Percentiles rank a stretch among this genome's conserved stretches.
phyloP scores from a whole-genome alignment of 1,140 invertebrate genomes.

The Mercenaria mercenaria region DNA sequence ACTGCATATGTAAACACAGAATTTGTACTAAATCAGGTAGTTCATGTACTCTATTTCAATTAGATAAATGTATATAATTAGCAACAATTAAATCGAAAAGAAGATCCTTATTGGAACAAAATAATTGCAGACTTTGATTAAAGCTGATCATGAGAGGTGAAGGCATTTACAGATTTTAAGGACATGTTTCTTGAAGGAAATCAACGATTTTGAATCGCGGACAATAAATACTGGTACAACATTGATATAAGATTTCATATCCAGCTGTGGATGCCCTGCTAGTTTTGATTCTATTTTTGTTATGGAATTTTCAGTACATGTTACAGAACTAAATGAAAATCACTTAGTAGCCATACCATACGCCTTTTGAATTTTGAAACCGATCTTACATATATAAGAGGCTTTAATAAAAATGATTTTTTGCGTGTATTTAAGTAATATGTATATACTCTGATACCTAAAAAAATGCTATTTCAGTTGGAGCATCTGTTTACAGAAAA shows the following conservation, averaged over 20 bases:
- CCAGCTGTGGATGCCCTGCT: too few species aligned
- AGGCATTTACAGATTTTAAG: neutral
- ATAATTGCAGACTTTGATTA: neutral
- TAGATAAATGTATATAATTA: neutral
- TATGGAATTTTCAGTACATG: too few species aligned
- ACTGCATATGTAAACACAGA: conserved; percentile 81
- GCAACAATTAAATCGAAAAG: neutral
- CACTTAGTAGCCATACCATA: neutral
- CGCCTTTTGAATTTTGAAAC: neutral
- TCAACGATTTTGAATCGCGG: too few species aligned
- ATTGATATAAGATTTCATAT: too few species aligned
- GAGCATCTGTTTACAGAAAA: conserved; percentile 75
- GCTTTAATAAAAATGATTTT: too few species aligned
- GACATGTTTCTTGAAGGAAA: neutral
- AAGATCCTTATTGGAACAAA: neutral
- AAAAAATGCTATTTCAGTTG: conserved; percentile 77
- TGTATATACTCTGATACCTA: too few species aligned
- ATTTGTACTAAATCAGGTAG: conserved; percentile 81
- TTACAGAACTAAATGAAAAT: neutral
- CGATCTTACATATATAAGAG: too few species aligned
- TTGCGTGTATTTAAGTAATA: too few species aligned
- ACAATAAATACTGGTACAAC: too few species aligned
- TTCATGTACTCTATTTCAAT: neutral
- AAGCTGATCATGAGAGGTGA: neutral
- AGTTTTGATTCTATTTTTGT: too few species aligned